Base-by-base conservation (phyloP, 1,140 invertebrate genomes). In the Lasioglossum albipes region DNA sequence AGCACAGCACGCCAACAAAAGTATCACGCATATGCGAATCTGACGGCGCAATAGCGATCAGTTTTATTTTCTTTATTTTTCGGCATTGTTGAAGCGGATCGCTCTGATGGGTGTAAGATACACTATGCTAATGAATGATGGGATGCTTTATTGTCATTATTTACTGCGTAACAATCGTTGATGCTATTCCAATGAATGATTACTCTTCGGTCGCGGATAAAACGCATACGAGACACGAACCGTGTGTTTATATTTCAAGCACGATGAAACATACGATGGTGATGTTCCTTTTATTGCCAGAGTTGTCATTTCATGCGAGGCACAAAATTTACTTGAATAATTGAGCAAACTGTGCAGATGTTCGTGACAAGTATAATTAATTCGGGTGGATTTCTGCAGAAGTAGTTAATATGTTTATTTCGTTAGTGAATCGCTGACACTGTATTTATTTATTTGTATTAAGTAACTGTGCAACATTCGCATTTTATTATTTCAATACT, bases 11-110 rank as follows among this genome's bases (percentile, higher is more conserved):
- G 20, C 13, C 16, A 52, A 31, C 13, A 52, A 52, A 75, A 52
- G 36, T 69, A 80, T 54, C 27, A 16, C n/a, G 54, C 65, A 62
- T 75, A 75, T 68, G 42, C 59, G 27, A 65, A 49, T 7, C 20
- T 57, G 2, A 64, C 13, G 52, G 27, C 45, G 54, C 22, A 41
- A 77, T 18, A 9, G 64, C 31, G 41, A 62, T 2, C 7, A 16
- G 20, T 68, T 68, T 64, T 59, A 36, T 42, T 36, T 45, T 16
- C 9, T 12, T 12, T 36, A 20, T 65, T 62, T 27, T 13, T 52
- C 31, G 0, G 27, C 41, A 45, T 54, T 10, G 16, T 18, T 9
- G 16, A 54, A 62, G 18, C 4, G 49, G 13, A n/a, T 75, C 20
- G 6, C 18, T 59, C 9, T 31, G 31, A 27, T 67, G 12, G 2